Evolutionary conservation across 2,888 invertebrate species (phyloP).

Genomic region (Entomobrya multifasciata): DNA sequence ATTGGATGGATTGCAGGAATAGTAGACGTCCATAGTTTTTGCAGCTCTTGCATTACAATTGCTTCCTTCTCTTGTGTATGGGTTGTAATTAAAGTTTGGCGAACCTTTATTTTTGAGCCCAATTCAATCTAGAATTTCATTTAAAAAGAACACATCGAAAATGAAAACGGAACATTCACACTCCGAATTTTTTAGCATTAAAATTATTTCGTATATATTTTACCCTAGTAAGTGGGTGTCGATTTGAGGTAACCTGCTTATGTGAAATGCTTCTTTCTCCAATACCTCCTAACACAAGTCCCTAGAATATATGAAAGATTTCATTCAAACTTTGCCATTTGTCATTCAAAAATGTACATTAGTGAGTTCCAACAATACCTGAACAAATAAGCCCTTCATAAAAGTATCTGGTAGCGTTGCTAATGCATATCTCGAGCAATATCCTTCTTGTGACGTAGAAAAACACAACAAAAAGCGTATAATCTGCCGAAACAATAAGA

Average conservation of each 20-base stretch:
- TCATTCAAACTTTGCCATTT: no score
- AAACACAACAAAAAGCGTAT: slow-evolving; percentile 79
- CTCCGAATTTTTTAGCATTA: not conserved
- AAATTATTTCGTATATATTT: not conserved
- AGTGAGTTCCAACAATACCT: slow-evolving; percentile 69
- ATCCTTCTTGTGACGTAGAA: slow-evolving; percentile 76
- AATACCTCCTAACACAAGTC: slow-evolving; percentile 77
- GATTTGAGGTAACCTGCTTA: slow-evolving; percentile 76
- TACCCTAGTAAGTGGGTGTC: slow-evolving; percentile 78
- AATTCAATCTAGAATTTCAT: slow-evolving; percentile 75
- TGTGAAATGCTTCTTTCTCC: slow-evolving; percentile 78
- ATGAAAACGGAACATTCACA: no score
- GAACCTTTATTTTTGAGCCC: slow-evolving; percentile 75
- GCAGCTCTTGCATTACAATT: slow-evolving; percentile 76
- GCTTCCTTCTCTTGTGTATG: slow-evolving; percentile 72
- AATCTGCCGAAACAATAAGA: slow-evolving; percentile 68
- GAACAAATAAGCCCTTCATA: slow-evolving; percentile 79
- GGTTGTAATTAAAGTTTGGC: slow-evolving; percentile 73
- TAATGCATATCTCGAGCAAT: slow-evolving; percentile 78
- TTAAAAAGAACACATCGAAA: no score
- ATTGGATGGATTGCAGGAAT: slow-evolving; percentile 60
- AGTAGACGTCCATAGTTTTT: slow-evolving; percentile 75
- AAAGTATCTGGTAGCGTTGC: slow-evolving; percentile 79
- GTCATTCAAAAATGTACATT: no score
- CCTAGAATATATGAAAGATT: slow-evolving; percentile 63